A percentile compares a stretch with the other conserved stretches of the same genome.
Conservation (phyloP, 2,797 vertebrate species). For the Halcyon smyrnensis region DNA sequence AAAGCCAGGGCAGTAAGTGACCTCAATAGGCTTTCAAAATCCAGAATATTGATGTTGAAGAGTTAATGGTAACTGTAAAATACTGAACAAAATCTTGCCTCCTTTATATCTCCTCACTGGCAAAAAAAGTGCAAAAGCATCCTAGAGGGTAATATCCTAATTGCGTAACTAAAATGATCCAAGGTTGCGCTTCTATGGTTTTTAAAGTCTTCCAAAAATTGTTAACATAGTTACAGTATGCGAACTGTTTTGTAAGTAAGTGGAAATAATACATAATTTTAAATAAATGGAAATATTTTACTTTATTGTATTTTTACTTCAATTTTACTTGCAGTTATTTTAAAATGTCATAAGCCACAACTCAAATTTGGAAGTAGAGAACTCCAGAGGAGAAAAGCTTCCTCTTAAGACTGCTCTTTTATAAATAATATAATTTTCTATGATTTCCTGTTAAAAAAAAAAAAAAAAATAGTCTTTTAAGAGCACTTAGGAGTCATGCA, state of each 20-base stretch:
- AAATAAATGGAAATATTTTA: neutral
- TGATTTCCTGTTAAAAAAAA: neutral
- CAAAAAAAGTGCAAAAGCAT: neutral
- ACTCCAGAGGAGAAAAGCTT: neutral
- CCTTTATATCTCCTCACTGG: neutral
- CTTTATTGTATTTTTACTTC: neutral
- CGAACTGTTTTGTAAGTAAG: neutral
- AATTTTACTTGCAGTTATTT: neutral
- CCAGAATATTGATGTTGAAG: neutral
- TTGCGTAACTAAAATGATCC: neutral
- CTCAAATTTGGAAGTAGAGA: neutral
- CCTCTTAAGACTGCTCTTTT: neutral
- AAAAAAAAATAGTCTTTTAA: neutral
- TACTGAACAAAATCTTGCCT: neutral
- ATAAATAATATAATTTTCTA: neutral
- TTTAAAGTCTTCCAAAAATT: neutral
- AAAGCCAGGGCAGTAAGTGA: neutral
- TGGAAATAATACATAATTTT: neutral
- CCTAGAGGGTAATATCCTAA: neutral
- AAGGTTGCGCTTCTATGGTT: neutral
- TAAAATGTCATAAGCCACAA: neutral
- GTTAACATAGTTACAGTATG: neutral
- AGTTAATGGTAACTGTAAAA: neutral
- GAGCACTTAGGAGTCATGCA: neutral
- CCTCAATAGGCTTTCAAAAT: slow-evolving; percentile 1